A percentile compares a stretch with the other conserved stretches of the same genome.
These are phyloP conservation scores for Sterna hirundo DNA, from an alignment of 2,113 vertebrate genomes.

Conservation along the genomic window DNA sequence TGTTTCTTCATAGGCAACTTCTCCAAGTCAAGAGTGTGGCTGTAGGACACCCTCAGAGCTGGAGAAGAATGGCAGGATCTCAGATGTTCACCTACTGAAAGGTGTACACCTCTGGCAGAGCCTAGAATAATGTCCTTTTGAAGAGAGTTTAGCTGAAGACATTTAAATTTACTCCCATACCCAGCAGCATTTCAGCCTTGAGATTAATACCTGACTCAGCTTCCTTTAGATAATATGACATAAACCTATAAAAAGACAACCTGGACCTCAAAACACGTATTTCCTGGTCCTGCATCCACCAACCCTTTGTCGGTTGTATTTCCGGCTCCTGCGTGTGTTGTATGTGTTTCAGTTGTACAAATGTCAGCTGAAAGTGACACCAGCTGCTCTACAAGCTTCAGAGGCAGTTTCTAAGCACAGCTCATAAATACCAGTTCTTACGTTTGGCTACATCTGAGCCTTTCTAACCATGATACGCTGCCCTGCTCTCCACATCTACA, in stretches of 20 bases:
- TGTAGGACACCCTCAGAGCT: not conserved
- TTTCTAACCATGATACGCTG: not conserved
- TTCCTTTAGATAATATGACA: rapidly evolving
- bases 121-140: not conserved
- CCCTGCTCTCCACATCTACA: not conserved
- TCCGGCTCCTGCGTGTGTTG: not conserved
- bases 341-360: not conserved
- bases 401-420: not conserved
- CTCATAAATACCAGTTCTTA: not conserved
- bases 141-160: not conserved
- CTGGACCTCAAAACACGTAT: not conserved
- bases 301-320: not conserved
- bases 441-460: not conserved
- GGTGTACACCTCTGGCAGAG: not conserved
- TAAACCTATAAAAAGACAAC: not conserved
- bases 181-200: not conserved
- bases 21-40: not conserved
- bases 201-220: not conserved
- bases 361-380: slow-evolving; percentile 4
- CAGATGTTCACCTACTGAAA: not conserved
- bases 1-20: not conserved
- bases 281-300: not conserved
- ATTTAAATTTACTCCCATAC: not conserved
- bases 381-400: slow-evolving; percentile 5
- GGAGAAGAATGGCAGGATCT: not conserved